Base-by-base conservation (phyloP, 2,797 vertebrate genomes). In the Tolypeutes matacus region DNA sequence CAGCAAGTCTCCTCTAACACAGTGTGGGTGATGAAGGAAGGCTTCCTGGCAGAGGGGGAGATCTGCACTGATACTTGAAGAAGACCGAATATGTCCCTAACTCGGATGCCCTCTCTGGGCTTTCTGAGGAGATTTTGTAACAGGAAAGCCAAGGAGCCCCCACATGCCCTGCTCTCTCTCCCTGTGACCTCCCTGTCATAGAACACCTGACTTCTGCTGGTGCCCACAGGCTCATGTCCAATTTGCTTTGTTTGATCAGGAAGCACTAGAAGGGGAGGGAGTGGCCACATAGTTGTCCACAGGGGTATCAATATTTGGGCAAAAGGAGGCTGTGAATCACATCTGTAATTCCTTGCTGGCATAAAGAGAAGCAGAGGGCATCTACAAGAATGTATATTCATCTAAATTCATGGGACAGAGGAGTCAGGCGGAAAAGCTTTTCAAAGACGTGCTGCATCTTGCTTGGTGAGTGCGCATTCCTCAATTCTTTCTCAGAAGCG, bases 391-490 rank as follows among this genome's bases (percentile, higher is more conserved):
- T 77, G 89, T 95, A 95, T 78, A 42, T 94, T 95, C 76, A 23
- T 97, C 95, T 78, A 76, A 95, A 97, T 97, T 97, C 67, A 46
- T 94, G 97, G 97, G 97, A 87, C 96, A 96, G 97, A 96, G 94
- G 95, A 96, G 96, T 89, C 97, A 94, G 95, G 86, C 86, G 86
- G 97, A 97, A 97, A 97, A 96, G 97, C 95, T 98, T 98, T 97
- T 95, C 96, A 97, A 97, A 98, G 96, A 75, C 97, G 62, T 96
- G 97, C 97, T 97, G 97, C 82, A 96, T 98, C 98, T 98, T 98
- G 97, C 96, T 97, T 77, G 67, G 97, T 95, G 94, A 98, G 96
- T 96, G 95, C n/a, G 62, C 96, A 95, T 97, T 97, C 96, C 96
- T 95, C 97, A 96, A 89, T 97, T 97, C 97, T 97, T 97, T 96